Conservation (phyloP, 2,113 vertebrate species). For the Myodes glareolus region DNA sequence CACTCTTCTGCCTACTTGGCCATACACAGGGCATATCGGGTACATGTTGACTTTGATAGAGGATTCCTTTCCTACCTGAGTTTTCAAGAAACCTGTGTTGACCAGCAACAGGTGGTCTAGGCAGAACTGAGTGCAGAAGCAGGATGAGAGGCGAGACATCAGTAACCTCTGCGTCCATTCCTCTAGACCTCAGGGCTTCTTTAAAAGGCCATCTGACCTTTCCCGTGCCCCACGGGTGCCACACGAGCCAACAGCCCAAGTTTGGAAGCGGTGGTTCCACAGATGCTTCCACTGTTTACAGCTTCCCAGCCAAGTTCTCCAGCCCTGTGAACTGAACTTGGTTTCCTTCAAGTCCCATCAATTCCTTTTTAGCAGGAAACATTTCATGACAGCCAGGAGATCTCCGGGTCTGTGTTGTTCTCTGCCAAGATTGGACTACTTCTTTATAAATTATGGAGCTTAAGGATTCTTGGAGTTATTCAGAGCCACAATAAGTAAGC, state of each 20-base stretch:
- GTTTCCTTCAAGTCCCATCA: slow-evolving; percentile 43
- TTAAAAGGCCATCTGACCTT: slow-evolving; percentile 8
- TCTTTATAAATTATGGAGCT: slow-evolving; percentile 39
- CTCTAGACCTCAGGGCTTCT: not conserved
- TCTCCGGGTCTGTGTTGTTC: not conserved
- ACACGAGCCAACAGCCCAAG: not conserved
- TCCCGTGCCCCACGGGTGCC: not conserved
- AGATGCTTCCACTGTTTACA: slow-evolving; percentile 57
- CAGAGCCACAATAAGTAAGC: slow-evolving; percentile 38
- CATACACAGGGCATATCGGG: not conserved
- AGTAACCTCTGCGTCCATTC: not conserved
- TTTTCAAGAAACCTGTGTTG: not conserved
- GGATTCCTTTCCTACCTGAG: not conserved
- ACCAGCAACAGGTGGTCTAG: not conserved
- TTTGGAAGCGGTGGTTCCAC: not conserved
- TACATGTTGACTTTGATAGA: not conserved
- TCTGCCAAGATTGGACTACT: slow-evolving; percentile 8
- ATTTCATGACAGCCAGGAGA: not conserved
- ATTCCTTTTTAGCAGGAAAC: slow-evolving; percentile 62
- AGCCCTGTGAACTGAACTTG: slow-evolving; percentile 32
- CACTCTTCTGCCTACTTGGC: not conserved
- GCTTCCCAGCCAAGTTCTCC: slow-evolving; percentile 35
- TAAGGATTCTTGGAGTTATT: slow-evolving; percentile 13
- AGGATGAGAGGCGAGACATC: slow-evolving; percentile 32
- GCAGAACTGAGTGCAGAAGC: not conserved